Conservation (phyloP, 2,797 vertebrate species). For the Sebastiscus tertius region DNA sequence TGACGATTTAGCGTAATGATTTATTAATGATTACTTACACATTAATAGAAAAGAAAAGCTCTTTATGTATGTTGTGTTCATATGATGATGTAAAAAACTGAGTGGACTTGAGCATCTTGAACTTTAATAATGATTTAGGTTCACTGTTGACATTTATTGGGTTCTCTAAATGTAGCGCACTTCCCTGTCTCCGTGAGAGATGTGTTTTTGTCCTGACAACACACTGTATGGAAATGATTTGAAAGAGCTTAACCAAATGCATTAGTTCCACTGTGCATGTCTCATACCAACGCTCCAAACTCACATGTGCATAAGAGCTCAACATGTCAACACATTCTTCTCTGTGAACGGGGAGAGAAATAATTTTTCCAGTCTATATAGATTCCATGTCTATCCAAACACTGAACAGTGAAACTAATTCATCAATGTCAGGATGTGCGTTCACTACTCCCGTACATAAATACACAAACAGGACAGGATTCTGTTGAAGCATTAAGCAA, state of each 20-base stretch:
- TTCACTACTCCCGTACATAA: neutral
- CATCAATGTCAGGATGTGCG: conserved; percentile 3
- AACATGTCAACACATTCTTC: conserved; percentile 58
- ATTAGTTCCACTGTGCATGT: conserved; percentile 75
- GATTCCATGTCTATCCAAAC: conserved; percentile 12
- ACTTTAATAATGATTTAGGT: conserved; percentile 24
- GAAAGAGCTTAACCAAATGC: conserved; percentile 66
- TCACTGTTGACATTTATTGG: conserved; percentile 25
- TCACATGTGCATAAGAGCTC: conserved; percentile 75
- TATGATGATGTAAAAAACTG: neutral
- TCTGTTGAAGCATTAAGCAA: neutral
- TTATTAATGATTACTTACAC: neutral
- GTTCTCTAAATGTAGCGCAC: conserved; percentile 31
- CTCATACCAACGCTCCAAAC: conserved; percentile 36
- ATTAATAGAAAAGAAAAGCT: neutral
- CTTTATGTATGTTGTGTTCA: neutral
- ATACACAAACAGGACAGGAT: conserved; percentile 6
- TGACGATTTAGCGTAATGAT: neutral
- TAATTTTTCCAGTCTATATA: conserved; percentile 26
- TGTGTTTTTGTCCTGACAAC: conserved; percentile 60
- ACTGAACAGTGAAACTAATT: conserved; percentile 13
- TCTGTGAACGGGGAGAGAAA: conserved; percentile 6
- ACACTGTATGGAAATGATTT: conserved; percentile 72
- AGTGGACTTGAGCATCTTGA: neutral
- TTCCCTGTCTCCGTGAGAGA: conserved; percentile 44